Conservation (phyloP, 2,113 vertebrate genomes). For the Pyrgilauda ruficollis region DNA sequence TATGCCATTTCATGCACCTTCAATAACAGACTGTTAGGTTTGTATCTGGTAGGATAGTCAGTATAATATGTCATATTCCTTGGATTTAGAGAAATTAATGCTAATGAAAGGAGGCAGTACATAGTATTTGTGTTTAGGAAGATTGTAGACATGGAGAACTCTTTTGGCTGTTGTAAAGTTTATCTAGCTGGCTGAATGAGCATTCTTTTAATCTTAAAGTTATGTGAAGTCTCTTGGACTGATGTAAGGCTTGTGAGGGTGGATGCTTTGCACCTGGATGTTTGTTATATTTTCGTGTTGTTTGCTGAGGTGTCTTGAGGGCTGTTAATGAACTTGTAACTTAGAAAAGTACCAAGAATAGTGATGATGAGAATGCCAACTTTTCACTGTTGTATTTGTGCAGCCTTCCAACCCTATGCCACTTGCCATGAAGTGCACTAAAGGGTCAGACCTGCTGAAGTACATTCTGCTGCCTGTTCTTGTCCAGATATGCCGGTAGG, state of each 20-base stretch:
- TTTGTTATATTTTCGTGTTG: background rate
- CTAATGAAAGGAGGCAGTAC: background rate
- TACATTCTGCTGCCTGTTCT: background rate
- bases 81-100: background rate
- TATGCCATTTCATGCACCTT: background rate
- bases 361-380: background rate
- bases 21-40: background rate
- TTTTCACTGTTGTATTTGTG: background rate
- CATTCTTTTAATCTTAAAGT: background rate
- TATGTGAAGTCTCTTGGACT: background rate
- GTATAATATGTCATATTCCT: background rate
- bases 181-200: background rate
- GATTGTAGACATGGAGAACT: background rate
- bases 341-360: background rate
- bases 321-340: background rate
- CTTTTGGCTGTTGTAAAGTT: background rate
- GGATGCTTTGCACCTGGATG: background rate
- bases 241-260: background rate
- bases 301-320: background rate
- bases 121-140: background rate
- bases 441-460: background rate
- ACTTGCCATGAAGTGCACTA: background rate
- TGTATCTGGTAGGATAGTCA: background rate
- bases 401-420: background rate
- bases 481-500: background rate